phyloP scores from a whole-genome alignment of 2,113 vertebrate genomes.

The Rhodinocichla rosea region DNA sequence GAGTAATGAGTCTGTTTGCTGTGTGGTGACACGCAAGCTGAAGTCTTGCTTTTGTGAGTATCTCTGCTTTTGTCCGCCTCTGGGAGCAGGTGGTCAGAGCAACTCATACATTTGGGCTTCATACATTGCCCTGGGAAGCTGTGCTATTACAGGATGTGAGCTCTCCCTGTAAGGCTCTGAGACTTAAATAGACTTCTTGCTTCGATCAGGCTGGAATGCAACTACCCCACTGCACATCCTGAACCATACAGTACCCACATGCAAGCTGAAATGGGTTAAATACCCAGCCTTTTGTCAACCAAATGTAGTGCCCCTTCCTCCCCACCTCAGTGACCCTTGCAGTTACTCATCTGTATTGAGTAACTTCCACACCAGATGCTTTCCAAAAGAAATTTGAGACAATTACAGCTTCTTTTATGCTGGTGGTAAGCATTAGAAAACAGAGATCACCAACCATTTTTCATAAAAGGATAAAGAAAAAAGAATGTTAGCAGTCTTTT shows the following conservation, averaged over 20 bases:
- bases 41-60: not conserved
- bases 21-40: not conserved
- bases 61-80: not conserved
- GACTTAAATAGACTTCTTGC: not conserved
- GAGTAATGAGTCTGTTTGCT: not conserved
- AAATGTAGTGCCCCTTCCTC: not conserved
- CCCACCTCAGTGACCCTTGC: not conserved
- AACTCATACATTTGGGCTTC: not conserved
- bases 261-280: not conserved
- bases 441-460: not conserved
- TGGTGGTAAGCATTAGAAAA: not conserved
- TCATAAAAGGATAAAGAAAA: not conserved
- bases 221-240: not conserved
- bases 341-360: not conserved
- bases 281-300: not conserved
- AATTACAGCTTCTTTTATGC: not conserved
- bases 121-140: not conserved
- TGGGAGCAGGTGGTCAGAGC: not conserved
- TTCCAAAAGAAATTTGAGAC: not conserved
- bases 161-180: not conserved
- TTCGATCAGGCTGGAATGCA: accelerated
- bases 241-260: not conserved
- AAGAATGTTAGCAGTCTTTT: not conserved
- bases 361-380: not conserved
- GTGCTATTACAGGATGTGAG: not conserved